Percentiles rank a stretch among this genome's conserved stretches.
These are phyloP conservation scores for Henricia sp. DNA, from an alignment of 53 echinoderm and acorn worm genomes.

Conservation along the genomic window DNA sequence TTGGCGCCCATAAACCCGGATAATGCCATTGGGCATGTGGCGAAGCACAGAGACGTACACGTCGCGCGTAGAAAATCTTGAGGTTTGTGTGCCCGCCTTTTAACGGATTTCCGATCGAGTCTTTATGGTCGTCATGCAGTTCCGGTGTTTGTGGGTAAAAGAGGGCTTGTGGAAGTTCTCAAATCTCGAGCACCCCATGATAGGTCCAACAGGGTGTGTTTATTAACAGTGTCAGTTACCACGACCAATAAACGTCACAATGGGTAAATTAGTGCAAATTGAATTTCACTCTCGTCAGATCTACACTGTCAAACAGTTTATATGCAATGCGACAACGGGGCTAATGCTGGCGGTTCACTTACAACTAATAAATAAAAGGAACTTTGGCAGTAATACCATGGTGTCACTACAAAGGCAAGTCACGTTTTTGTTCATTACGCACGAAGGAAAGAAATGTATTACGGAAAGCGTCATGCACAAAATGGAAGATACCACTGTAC, in stretches of 20 bases:
- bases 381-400: too few relatives aligned
- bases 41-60: constrained; percentile 25
- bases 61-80: not conserved
- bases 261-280: constrained; percentile 1
- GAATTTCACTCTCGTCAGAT: too few relatives aligned
- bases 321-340: too few relatives aligned
- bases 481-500: too few relatives aligned
- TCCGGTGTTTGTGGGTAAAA: constrained; percentile 28
- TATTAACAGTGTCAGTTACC: constrained; percentile 7
- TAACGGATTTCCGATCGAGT: constrained; percentile 35
- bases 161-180: not conserved
- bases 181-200: not conserved
- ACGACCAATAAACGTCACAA: constrained; percentile 20
- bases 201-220: not conserved
- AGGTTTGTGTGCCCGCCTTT: not conserved
- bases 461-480: too few relatives aligned
- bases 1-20: constrained; percentile 33
- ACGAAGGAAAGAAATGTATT: too few relatives aligned
- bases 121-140: constrained; percentile 2
- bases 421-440: too few relatives aligned
- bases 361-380: too few relatives aligned
- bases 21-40: constrained; percentile 22
- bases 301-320: too few relatives aligned
- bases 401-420: too few relatives aligned
- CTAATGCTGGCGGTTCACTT: too few relatives aligned